Evolutionary conservation across 1,140 invertebrate species (phyloP).

Genomic region (Aphelenchoides avenae): DNA sequence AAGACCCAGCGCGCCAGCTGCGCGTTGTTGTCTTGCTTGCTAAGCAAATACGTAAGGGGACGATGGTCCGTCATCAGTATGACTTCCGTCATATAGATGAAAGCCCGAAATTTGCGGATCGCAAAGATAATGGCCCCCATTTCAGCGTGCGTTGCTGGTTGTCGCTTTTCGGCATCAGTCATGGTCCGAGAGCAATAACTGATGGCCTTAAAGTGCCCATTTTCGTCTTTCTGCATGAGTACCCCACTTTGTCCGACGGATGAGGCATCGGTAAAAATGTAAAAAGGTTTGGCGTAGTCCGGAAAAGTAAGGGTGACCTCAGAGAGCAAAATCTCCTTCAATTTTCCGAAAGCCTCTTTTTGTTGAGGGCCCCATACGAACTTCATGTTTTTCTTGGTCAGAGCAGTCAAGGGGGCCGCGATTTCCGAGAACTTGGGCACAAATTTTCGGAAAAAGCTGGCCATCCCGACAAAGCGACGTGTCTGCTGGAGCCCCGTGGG

Average conservation of each 20-base stretch:
- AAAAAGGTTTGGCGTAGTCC: constrained; percentile 18
- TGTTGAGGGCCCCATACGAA: constrained; percentile 15
- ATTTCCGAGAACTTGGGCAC: constrained; percentile 11
- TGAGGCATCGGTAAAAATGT: constrained; percentile 27
- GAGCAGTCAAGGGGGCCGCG: constrained; percentile 12
- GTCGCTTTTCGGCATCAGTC: neutral
- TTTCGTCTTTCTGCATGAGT: constrained; percentile 12
- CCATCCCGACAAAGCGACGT: constrained; percentile 48
- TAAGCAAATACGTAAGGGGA: constrained; percentile 13
- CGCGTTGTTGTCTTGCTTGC: constrained; percentile 7
- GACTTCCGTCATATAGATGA: constrained; percentile 16
- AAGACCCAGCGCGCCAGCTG: constrained; percentile 22
- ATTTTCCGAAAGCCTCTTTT: constrained; percentile 15
- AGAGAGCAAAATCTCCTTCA: constrained; percentile 8
- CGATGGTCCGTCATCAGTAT: constrained; percentile 21
- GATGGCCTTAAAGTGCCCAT: constrained; percentile 5
- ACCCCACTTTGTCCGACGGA: constrained; percentile 11
- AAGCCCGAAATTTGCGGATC: constrained; percentile 16
- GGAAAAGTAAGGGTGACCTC: constrained; percentile 20
- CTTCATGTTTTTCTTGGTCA: constrained; percentile 14
- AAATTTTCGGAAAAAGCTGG: constrained; percentile 14
- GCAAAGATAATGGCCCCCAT: constrained; percentile 14
- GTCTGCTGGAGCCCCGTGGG: constrained; percentile 50
- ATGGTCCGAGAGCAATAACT: constrained; percentile 21
- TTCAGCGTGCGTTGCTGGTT: constrained; percentile 13